phyloP scores from a whole-genome alignment of 2,113 vertebrate genomes.

The Corythornis vintsioides region DNA sequence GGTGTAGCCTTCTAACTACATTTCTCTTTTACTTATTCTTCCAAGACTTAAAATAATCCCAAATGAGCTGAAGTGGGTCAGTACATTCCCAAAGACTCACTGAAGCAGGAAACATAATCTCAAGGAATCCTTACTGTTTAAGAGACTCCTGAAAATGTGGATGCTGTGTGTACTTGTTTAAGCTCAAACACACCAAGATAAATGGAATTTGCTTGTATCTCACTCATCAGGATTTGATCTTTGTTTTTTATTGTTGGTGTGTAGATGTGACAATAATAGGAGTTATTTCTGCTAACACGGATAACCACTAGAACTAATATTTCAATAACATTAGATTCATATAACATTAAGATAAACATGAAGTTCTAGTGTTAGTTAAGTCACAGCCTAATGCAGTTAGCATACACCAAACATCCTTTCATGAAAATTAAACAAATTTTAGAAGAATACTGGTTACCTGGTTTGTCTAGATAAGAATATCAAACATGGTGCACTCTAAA shows the following conservation, averaged over 20 bases:
- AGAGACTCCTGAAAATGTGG: neutral
- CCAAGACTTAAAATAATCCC: constrained; percentile 1
- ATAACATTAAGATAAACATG: neutral
- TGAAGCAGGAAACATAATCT: constrained; percentile 45
- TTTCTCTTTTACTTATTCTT: neutral
- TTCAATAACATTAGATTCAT: neutral
- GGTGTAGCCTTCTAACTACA: neutral
- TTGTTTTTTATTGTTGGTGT: neutral
- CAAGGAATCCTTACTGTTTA: constrained; percentile 10
- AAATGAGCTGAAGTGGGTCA: neutral
- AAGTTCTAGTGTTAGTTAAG: neutral
- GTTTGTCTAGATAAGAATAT: neutral
- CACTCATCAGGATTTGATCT: neutral
- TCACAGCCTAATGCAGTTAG: neutral
- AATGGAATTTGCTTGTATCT: neutral
- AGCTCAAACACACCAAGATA: neutral
- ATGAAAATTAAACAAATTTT: neutral
- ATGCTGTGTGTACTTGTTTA: neutral
- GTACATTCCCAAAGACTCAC: constrained; percentile 25
- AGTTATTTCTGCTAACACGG: neutral
- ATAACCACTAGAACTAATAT: neutral
- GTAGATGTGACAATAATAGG: neutral
- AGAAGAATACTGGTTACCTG: neutral
- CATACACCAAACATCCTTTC: neutral
- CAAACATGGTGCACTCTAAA: neutral